Conservation (phyloP, 2,797 vertebrate genomes). For the Oreortyx pictus region DNA sequence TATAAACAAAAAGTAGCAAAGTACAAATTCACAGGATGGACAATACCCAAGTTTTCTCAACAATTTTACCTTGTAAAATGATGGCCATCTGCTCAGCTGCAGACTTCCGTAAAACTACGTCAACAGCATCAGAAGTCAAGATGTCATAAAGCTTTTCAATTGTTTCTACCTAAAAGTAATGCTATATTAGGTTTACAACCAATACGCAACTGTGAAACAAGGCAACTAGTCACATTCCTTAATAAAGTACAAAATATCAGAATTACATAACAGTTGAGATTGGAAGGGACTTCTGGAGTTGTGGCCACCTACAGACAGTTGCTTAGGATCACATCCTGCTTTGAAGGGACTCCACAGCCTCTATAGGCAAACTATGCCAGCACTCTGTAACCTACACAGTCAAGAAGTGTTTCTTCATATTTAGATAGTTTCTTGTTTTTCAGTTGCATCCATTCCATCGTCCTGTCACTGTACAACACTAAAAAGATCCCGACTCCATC, state of each 20-base stretch:
- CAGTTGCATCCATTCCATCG: background rate
- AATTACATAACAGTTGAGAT: background rate
- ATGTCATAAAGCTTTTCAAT: constrained; percentile 91
- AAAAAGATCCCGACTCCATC: background rate
- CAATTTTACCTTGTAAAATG: constrained; percentile 90
- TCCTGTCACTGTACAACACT: background rate
- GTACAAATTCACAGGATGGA: background rate
- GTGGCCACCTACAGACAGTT: background rate
- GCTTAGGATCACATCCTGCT: background rate
- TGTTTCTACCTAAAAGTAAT: constrained; percentile 86
- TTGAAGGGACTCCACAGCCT: background rate
- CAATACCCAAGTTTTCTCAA: background rate
- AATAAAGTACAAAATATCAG: background rate
- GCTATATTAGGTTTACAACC: background rate
- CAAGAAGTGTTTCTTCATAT: background rate
- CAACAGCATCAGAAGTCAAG: constrained; percentile 87
- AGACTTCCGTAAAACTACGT: constrained; percentile 88
- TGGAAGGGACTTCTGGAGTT: background rate
- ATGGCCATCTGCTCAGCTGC: constrained; percentile 93
- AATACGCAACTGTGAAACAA: background rate
- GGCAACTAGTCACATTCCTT: background rate
- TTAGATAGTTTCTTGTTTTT: background rate
- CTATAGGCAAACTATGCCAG: background rate
- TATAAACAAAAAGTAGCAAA: background rate
- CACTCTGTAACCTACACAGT: background rate